These are phyloP conservation scores for Pyrrhura leucotis DNA, from an alignment of 2,797 vertebrate genomes.

Conservation along the genomic window DNA sequence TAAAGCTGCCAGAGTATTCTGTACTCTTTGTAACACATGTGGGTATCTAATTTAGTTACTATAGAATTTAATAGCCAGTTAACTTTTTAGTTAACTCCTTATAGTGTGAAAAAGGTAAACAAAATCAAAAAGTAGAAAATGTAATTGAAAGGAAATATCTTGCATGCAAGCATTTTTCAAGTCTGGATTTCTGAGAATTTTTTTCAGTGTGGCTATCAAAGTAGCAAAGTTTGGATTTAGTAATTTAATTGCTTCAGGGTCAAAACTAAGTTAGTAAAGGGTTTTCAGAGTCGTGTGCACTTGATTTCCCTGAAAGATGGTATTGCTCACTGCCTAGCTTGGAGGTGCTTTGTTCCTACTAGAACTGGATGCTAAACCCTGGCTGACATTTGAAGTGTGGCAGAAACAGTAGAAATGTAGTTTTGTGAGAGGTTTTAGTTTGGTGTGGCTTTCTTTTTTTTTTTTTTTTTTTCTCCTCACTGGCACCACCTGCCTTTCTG, in stretches of 20 bases:
- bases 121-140: background rate
- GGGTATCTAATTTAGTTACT: background rate
- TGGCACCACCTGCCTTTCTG: background rate
- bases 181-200: background rate
- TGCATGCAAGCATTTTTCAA: background rate
- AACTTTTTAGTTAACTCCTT: background rate
- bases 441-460: too few species aligned
- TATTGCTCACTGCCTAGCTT: background rate
- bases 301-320: background rate
- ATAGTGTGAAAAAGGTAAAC: background rate
- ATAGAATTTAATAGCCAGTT: background rate
- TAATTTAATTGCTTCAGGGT: background rate
- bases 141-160: background rate
- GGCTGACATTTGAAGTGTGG: background rate
- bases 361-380: background rate
- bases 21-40: background rate
- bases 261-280: background rate
- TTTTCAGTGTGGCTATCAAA: background rate
- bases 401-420: background rate
- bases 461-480: accelerated
- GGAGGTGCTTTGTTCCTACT: background rate
- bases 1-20: background rate
- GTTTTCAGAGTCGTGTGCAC: background rate
- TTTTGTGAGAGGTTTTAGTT: background rate
- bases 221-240: background rate